Evolutionary conservation across 2,888 invertebrate genomes (phyloP), one percentile per base, ranked within the genome.

Genomic region (Ochropacha duplaris): DNA sequence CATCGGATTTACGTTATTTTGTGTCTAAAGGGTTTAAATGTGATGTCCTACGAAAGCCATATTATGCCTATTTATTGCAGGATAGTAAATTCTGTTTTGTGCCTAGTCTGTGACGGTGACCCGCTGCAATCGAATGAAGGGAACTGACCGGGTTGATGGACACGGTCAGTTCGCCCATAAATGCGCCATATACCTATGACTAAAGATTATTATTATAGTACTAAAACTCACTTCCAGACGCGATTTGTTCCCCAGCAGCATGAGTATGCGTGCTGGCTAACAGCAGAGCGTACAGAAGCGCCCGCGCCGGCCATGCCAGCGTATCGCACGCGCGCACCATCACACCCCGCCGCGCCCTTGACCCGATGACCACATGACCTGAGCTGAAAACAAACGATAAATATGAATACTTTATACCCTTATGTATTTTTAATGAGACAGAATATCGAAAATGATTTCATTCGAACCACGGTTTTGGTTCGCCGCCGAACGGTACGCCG

Each of bases 311-410:
- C 87, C 83, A 79, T 62, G 77, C 69, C 72, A 76, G 73, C 79
- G 73, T 76, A 71, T 68, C 71, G 79, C 83, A 72, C 75, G 81
- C 77, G 79, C 84, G 81, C 76, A 83, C 74, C 88, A 88, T 88
- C 80, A 89, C 83, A 83, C 87, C 74, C 84, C 82, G 80, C 81
- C 83, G 78, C 72, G 78, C 72, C 73, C 63, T 63, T 62, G 73
- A 76, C 75, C 79, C 62, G 67, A 72, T 72, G 78, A 76, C 84
- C 81, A 72, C 90, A 90, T 90, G 81, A 74, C 87, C 84, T 83
- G 85, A 87, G 83, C 90, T 91, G 78, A 0, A 83, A 85, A 76
- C 76, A 82, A 62, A 57, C 26, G 14, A 34, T 24, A 44, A 44
- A 26, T n/a, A 28, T 49, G 52, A 52, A 50, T 19, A 44, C 55